Evolutionary conservation across 2,888 invertebrate species (phyloP), one percentile per base, ranked within the genome.

Genomic region (Labia minor): DNA sequence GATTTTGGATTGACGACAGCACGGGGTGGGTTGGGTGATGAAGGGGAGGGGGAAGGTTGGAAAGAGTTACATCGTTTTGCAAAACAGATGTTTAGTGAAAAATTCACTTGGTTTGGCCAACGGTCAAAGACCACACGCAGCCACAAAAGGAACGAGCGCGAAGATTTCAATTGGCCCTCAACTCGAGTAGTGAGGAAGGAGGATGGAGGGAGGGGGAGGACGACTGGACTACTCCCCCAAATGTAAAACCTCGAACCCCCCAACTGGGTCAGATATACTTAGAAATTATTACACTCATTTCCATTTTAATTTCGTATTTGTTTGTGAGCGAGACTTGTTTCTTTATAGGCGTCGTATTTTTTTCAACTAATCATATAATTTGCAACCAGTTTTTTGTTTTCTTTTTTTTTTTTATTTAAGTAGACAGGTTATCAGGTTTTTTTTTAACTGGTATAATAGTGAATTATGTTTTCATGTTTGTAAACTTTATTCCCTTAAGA

Each of bases 181-280:
- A 14, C 49, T 49, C 49, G 14, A 49, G n/a, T n/a, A 4, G 16
- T 49, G 49, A 49, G 6, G 14, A 8, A 4, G 49, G 14, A 8
- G 14, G 3, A 26, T 26, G 26, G 26, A 26, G 26, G 26, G 8
- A n/a, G 14, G 3, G 6, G 49, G 14, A 8, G 14, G 3, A 26
- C 8, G 26, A 8, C 3, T 3, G 26, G 8, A 26, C 26, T 8
- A 3, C 49, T 14, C 49, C 49, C 49, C 49, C 8, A 49, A 49
- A 49, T 49, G 49, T 14, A 49, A 49, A 11, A 14, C 14, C 16
- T 49, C 16, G 49, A 49, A 49, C 49, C 4, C 49, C 49, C 49
- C 49, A 49, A 49, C 49, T 49, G 49, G 49, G 49, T 49, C 49
- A 49, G 49, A 49, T 49, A 49, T 49, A 49, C 49, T 49, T 49